phyloP scores from a whole-genome alignment of 2,113 vertebrate species.

The Erythrolamprus reginae region DNA sequence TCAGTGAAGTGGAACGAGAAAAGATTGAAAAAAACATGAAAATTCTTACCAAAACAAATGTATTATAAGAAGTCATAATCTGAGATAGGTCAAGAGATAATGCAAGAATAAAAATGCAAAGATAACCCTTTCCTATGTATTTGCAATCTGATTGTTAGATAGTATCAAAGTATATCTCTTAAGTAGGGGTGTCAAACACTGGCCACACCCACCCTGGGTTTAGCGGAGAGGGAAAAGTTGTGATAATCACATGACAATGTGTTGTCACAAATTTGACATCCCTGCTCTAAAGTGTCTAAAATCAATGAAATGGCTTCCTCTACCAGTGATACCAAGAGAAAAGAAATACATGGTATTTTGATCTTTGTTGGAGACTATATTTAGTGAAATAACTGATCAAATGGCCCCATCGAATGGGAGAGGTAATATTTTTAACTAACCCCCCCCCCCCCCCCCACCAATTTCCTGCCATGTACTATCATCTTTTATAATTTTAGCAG shows the following conservation, averaged over 20 bases:
- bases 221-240: no score
- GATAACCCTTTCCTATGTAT: background rate
- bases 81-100: background rate
- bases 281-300: background rate
- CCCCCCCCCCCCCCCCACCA: background rate
- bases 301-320: background rate
- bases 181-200: background rate
- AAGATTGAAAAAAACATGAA: background rate
- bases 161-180: background rate
- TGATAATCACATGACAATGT: no score
- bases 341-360: background rate
- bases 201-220: no score
- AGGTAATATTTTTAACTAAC: background rate
- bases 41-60: background rate
- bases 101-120: background rate
- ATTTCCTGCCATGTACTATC: background rate
- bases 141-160: background rate
- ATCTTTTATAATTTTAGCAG: background rate
- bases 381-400: background rate
- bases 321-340: background rate
- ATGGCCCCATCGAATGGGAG: background rate
- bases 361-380: background rate
- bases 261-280: no score
- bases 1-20: background rate
- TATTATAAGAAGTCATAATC: background rate